Percentiles rank a stretch among this genome's conserved stretches.
These are phyloP conservation scores for Hypomecis punctinalis DNA, from an alignment of 2,888 invertebrate species.

Conservation along the genomic window DNA sequence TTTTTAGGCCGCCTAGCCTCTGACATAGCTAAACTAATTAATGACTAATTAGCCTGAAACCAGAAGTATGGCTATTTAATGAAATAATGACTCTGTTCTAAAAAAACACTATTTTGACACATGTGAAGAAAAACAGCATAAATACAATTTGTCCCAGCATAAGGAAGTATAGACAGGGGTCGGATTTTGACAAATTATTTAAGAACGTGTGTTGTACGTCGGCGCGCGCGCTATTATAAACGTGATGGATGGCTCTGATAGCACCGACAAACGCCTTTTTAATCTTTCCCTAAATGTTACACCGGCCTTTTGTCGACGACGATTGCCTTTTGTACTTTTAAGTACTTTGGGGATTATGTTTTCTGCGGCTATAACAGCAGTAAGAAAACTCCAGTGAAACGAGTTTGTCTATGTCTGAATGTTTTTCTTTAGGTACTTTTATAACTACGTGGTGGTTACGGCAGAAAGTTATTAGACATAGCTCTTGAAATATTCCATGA, in stretches of 20 bases:
- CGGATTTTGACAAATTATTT: slow-evolving; percentile 83
- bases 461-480: too few relatives aligned
- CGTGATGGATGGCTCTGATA: slow-evolving; percentile 80
- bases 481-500: too few relatives aligned
- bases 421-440: too few relatives aligned
- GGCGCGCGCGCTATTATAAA: slow-evolving; percentile 75
- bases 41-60: too few relatives aligned
- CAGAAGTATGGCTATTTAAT: too few relatives aligned
- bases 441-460: too few relatives aligned
- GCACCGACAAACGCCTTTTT: slow-evolving; percentile 68
- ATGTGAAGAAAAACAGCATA: slow-evolving; percentile 65
- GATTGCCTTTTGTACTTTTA: slow-evolving; percentile 39
- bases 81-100: neutral
- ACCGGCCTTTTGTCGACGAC: slow-evolving; percentile 27
- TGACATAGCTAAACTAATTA: too few relatives aligned
- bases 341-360: slow-evolving; percentile 39
- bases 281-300: slow-evolving; percentile 62
- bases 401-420: too few relatives aligned
- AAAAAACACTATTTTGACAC: slow-evolving; percentile 57
- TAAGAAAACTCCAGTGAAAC: neutral
- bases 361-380: slow-evolving; percentile 7
- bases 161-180: slow-evolving; percentile 61
- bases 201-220: slow-evolving; percentile 75
- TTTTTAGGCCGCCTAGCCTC: too few relatives aligned
- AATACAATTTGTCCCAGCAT: slow-evolving; percentile 57